Percentiles rank a stretch among this genome's conserved stretches.
Evolutionary conservation across 2,888 invertebrate species (phyloP).

Genomic region (Timema cristinae): DNA sequence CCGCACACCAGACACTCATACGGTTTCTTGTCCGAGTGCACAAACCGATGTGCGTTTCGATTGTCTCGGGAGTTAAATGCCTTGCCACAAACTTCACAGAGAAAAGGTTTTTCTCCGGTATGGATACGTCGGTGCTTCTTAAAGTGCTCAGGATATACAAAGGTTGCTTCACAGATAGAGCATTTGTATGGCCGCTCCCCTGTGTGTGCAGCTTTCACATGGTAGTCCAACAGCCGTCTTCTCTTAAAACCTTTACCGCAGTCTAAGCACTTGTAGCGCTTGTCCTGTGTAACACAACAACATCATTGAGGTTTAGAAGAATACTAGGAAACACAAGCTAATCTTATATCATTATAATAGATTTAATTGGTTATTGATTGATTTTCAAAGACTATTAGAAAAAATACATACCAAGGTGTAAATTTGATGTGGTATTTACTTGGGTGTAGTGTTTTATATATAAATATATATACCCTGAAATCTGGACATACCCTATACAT

Average conservation of each 20-base stretch:
- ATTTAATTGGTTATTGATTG: too few species aligned
- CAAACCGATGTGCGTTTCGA: conserved; percentile 77
- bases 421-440: too few species aligned
- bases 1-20: conserved; percentile 80
- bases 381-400: too few species aligned
- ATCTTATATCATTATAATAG: too few species aligned
- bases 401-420: too few species aligned
- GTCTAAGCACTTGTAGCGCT: conserved; percentile 63
- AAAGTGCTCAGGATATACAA: conserved; percentile 78
- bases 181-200: conserved; percentile 75
- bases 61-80: conserved; percentile 81
- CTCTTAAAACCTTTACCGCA: conserved; percentile 74
- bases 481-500: too few species aligned
- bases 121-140: conserved; percentile 77
- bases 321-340: too few species aligned
- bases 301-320: too few species aligned
- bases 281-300: conserved; percentile 51
- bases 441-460: too few species aligned
- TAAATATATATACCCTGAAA: too few species aligned
- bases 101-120: conserved; percentile 64
- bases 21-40: conserved; percentile 82
- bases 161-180: conserved; percentile 67
- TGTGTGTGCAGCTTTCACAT: conserved; percentile 75
- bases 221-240: conserved; percentile 70
- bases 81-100: conserved; percentile 77